Evolutionary conservation across 1,140 invertebrate genomes (phyloP).

Genomic region (Ceratina australensis): DNA sequence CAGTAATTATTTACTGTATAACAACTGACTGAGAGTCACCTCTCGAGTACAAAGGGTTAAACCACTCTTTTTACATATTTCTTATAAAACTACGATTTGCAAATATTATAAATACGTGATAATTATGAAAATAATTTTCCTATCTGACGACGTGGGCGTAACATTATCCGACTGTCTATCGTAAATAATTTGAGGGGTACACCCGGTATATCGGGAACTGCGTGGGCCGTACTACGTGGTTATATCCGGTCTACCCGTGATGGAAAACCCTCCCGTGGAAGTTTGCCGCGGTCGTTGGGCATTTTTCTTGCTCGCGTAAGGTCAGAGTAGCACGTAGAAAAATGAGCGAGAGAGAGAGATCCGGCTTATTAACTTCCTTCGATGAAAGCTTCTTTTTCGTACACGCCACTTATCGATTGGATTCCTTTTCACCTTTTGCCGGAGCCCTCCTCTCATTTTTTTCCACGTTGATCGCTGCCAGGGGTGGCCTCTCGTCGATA

Average conservation of each 20-base stretch:
- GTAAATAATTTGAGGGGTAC: no score
- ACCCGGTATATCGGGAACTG: background rate
- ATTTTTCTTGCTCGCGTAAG: conserved; percentile 34
- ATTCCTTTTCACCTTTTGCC: conserved; percentile 40
- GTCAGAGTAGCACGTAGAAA: conserved; percentile 28
- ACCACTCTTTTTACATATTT: no score
- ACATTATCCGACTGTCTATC: no score
- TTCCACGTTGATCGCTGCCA: background rate
- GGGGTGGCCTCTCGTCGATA: background rate
- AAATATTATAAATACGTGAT: no score
- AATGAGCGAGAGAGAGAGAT: background rate
- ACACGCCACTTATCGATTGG: conserved; percentile 10
- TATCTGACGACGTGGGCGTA: no score
- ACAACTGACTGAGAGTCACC: no score
- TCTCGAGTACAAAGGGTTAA: no score
- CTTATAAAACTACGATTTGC: no score
- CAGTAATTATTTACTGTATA: no score
- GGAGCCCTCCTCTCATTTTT: background rate
- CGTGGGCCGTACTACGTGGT: conserved; percentile 53
- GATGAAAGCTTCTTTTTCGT: conserved; percentile 42
- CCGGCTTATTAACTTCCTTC: conserved; percentile 56
- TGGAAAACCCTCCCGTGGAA: conserved; percentile 42
- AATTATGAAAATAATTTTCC: no score
- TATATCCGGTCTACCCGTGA: conserved; percentile 40
- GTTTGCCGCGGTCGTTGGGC: conserved; percentile 43